Base-by-base conservation (phyloP, 1,140 invertebrate genomes). In the Asobara japonica region DNA sequence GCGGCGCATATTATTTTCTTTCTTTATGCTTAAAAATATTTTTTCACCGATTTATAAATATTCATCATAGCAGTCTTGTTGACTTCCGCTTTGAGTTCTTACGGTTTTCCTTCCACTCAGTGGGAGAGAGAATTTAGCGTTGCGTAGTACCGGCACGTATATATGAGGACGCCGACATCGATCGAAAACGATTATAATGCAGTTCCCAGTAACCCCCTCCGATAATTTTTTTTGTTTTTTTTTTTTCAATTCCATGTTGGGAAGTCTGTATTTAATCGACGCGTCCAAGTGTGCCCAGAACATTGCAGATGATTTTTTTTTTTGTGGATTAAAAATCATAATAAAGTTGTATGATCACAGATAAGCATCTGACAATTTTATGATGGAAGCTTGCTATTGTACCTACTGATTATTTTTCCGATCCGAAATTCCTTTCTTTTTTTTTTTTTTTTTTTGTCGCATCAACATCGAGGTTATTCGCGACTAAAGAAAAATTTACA, bases 71-170 rank as follows among this genome's bases (percentile, higher is more conserved):
- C 18, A 22, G 68, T 61, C 66, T 69, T 69, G 29, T 56, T 30
- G 29, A 72, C 70, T 72, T 72, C 70, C 70, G 60, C 29, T 72
- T 38, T 22, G 20, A 66, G 48, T 66, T 45, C 29, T 56, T 51
- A 51, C 18, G 7, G 30, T 30, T 62, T 31, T 62, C 27, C 60
- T 62, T 62, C 27, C 60, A 62, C 60, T 30, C 11, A 31, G 22
- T 60, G 25, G 11, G 22, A 60, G 51, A 30, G 60, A 62, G 60
- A 62, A 29, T 62, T 48, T 72, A 72, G 70, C 70, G 62, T 72
- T 72, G 70, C 70, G 70, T 72, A 66, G 70, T 72, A 48, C 70
- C 70, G 70, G 70, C 30, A 72, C 45, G 69, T 30, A 38, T 69
- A 69, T 64, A 38, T 61, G 61, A 68, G 31, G 67, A 69, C 33